These are phyloP conservation scores for Ormyrus rosae DNA, from an alignment of 2,888 invertebrate genomes.

Conservation along the genomic window DNA sequence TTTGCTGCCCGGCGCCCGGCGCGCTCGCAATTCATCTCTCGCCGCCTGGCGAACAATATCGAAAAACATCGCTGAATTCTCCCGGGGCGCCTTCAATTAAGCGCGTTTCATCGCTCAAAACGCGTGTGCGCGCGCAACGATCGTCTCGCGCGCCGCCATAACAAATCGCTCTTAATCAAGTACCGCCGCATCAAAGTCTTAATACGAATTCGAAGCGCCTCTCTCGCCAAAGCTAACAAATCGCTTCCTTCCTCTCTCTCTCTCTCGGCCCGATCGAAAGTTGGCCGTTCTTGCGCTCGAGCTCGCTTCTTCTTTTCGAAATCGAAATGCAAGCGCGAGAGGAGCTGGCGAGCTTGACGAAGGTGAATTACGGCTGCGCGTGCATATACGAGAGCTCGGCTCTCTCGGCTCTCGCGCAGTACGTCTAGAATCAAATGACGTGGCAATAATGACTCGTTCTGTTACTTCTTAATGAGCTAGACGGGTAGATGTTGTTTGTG, in stretches of 20 bases:
- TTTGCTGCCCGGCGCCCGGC: not conserved
- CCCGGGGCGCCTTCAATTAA: conserved; percentile 50
- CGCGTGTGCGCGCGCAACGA: not conserved
- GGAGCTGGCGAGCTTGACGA: conserved; percentile 30
- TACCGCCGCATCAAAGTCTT: conserved; percentile 46
- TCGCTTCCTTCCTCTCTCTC: not conserved
- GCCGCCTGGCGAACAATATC: conserved; percentile 17
- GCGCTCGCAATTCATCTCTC: conserved; percentile 17
- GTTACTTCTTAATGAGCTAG: conserved; percentile 54
- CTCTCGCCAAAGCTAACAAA: conserved; percentile 37
- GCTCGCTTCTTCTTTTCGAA: conserved; percentile 10
- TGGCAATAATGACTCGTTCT: conserved; percentile 55
- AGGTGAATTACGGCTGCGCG: conserved; percentile 38
- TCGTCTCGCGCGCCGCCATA: conserved; percentile 23
- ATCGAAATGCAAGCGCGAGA: conserved; percentile 27
- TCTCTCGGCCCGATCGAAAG: too few relatives aligned
- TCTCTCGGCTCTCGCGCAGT: too few relatives aligned
- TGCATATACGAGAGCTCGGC: not conserved
- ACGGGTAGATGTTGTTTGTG: conserved; percentile 51
- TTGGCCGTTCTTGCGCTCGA: too few relatives aligned
- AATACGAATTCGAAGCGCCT: conserved; percentile 34
- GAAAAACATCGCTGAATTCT: conserved; percentile 35
- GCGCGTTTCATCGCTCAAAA: conserved; percentile 36
- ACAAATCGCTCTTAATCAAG: conserved; percentile 51
- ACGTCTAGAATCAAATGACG: conserved; percentile 50